phyloP scores from a whole-genome alignment of 1,140 invertebrate genomes.

The Ephestia elutella region DNA sequence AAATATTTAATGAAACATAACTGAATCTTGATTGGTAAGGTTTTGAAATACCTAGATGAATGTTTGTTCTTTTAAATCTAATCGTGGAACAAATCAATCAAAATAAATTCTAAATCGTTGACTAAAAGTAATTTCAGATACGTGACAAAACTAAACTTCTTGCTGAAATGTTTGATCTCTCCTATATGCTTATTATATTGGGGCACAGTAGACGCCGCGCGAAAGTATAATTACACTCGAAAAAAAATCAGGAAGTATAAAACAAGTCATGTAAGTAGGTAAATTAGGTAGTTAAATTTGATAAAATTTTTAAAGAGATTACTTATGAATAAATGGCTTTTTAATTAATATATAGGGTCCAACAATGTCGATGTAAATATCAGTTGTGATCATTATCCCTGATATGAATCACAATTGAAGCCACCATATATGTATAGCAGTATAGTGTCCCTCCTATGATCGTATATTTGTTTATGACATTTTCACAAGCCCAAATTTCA shows the following conservation, averaged over 20 bases:
- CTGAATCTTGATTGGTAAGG: background rate
- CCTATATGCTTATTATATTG: background rate
- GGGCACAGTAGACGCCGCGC: slow-evolving; percentile 54
- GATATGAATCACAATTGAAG: slow-evolving; percentile 20
- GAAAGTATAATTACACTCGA: slow-evolving; percentile 43
- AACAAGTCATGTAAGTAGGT: slow-evolving; percentile 45
- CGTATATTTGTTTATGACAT: background rate
- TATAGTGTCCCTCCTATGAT: slow-evolving; percentile 3
- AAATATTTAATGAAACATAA: background rate
- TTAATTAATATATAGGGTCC: slow-evolving; percentile 67
- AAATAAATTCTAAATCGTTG: background rate
- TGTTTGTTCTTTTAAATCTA: background rate
- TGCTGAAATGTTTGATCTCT: background rate
- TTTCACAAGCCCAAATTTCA: background rate
- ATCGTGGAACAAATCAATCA: background rate
- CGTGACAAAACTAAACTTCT: background rate
- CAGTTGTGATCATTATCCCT: slow-evolving; percentile 24
- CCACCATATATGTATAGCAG: slow-evolving; percentile 8
- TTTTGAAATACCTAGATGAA: background rate
- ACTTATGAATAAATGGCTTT: slow-evolving; percentile 70
- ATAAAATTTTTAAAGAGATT: slow-evolving; percentile 69
- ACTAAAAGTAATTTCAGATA: background rate
- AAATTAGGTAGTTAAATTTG: slow-evolving; percentile 69
- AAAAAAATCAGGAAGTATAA: slow-evolving; percentile 41
- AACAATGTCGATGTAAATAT: slow-evolving; percentile 44